Base-by-base conservation (phyloP, 2,113 vertebrate genomes). In the Gambusia holbrooki region DNA sequence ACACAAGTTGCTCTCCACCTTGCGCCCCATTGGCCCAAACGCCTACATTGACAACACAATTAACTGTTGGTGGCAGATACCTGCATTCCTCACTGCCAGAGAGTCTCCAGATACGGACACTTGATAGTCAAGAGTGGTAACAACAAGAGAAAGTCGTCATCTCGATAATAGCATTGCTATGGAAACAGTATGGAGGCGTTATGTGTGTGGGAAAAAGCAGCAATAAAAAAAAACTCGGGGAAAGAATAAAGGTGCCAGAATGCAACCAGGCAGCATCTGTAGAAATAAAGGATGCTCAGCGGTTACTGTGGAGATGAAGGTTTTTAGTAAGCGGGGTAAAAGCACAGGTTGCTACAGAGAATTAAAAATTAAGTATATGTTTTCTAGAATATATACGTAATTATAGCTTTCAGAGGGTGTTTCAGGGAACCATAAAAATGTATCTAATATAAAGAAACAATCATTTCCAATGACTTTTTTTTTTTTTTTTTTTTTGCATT, bases 141-240 rank as follows among this genome's bases (percentile, higher is more conserved):
- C 88, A 85, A 81, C 73, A 29, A 84, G 82, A 86, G 86, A 76
- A 80, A 85, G 68, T 66, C 74, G 68, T 84, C 88, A 91, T 87
- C 80, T 80, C 83, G 48, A 83, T 88, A 83, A 91, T 82, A 86
- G 89, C 89, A 92, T 92, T 83, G 88, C 92, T 91, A 93, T 93
- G 91, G 92, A 90, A 93, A 93, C 91, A 45, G 82, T 84, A 89
- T 87, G 91, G 88, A 92, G 90, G 92, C 90, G 90, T 90, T 89
- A 19, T 84, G 84, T 88, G 89, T 87, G 89, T 80, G 88, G 87
- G 80, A 69, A 83, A 75, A 87, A 81, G 85, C 82, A 89, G 88
- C 85, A 90, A 88, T 89, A 84, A 86, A 82, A 42, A 67, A 42
- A 29, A 27, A 32, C 62, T 32, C 62, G 78, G 85, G 84, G 82